Conservation (phyloP, 2,113 vertebrate genomes). For the Corythornis cristatus region DNA sequence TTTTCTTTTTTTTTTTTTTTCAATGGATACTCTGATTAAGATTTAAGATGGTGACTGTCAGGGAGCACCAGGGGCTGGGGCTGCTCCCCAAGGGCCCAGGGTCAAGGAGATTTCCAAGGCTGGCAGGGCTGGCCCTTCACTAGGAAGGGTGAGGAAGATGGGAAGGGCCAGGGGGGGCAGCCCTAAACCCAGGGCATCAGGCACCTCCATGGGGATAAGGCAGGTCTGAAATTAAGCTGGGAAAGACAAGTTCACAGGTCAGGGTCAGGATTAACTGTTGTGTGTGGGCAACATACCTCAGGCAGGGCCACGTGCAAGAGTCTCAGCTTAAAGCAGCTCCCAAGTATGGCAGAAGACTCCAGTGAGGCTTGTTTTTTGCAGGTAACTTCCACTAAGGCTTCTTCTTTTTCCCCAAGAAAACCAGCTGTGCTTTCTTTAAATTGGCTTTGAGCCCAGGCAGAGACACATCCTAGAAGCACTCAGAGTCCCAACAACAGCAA, state of each 20-base stretch:
- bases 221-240: not conserved
- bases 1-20: not conserved
- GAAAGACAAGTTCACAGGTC: not conserved
- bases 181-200: not conserved
- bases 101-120: not conserved
- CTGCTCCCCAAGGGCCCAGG: not conserved
- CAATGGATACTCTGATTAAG: not conserved
- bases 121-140: not conserved
- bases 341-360: not conserved
- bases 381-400: not conserved
- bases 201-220: not conserved
- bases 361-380: not conserved
- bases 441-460: not conserved
- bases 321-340: not conserved
- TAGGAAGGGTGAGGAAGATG: not conserved
- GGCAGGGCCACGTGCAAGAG: not conserved
- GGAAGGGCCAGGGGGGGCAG: not conserved
- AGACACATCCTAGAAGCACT: not conserved
- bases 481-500: not conserved
- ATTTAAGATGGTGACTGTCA: accelerated
- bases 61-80: not conserved
- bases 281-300: not conserved
- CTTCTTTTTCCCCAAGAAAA: not conserved
- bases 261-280: not conserved
- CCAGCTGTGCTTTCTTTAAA: not conserved